Evolutionary conservation across 2,113 vertebrate genomes (phyloP), one percentile per base, ranked within the genome.

Genomic region (Argyrosomus japonicus): DNA sequence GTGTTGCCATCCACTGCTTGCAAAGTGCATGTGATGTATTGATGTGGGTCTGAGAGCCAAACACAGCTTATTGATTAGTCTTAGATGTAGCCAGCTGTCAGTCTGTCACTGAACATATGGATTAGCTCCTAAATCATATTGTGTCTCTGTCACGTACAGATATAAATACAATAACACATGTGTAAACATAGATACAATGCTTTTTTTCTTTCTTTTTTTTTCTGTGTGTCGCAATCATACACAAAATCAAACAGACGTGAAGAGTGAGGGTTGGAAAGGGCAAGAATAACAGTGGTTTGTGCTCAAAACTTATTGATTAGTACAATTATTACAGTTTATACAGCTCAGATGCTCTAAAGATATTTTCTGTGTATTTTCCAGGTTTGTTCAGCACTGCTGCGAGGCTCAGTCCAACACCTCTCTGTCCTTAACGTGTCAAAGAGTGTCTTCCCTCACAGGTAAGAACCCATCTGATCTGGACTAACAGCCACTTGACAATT

Each of bases 401-500:
- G 93, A 79, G 93, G 93, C 32, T 92, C 93, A 0, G 68, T 62
- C 53, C 88, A 92, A 21, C 92, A 94, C 72, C 92, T 94, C 47
- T 89, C 92, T 51, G 87, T 94, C 75, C 92, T 94, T 27, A 94
- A 92, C 9, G 47, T 94, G 71, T 92, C 93, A 36, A 94, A 93
- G 78, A 93, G 93, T 4, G 3, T 93, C 86, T 93, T 94, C 63
- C 87, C 93, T 74, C 93, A 93, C 91, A 92, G 93, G 93, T 94
- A 54, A 83, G 68, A 77, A n/a, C 3, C 11, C n/a, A 12, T 43
- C 5, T 27, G 53, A 1, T 11, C 58, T 70, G 53, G 10, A 32
- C 17, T 15, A 21, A 58, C 29, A 32, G n/a, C 12, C 11, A 70
- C 6, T 15, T 18, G 48, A 72, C 6, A 12, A 25, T 0, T 21